These are phyloP conservation scores for Albula glossodonta DNA, from an alignment of 2,113 vertebrate species.

Conservation along the genomic window DNA sequence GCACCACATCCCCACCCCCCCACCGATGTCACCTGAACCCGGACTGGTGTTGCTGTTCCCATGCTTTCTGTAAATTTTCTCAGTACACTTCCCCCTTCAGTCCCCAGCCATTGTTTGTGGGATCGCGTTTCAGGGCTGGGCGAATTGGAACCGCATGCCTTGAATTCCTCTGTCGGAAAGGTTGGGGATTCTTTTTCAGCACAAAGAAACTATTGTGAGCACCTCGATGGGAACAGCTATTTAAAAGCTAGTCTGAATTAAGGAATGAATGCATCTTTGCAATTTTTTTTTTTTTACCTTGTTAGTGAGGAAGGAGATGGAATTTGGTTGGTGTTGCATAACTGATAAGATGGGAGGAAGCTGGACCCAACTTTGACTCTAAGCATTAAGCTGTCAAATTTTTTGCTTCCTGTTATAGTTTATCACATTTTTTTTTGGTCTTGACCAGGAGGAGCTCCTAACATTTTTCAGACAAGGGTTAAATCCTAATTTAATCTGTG, in stretches of 20 bases:
- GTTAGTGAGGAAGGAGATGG: not conserved
- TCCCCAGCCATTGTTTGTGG: slow-evolving; percentile 12
- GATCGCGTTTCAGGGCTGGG: slow-evolving; percentile 13
- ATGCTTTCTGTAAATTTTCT: not conserved
- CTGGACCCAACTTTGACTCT: not conserved
- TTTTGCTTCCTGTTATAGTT: not conserved
- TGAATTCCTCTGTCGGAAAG: slow-evolving; percentile 20
- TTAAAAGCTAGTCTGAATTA: not conserved
- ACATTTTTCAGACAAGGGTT: no score
- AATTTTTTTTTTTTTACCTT: not conserved
- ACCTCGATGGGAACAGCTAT: not conserved
- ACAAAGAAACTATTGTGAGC: slow-evolving; percentile 29
- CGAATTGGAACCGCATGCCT: slow-evolving; percentile 27
- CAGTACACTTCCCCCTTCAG: not conserved
- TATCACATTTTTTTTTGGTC: not conserved
- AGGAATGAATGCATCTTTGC: not conserved
- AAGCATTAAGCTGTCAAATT: not conserved
- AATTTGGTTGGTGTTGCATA: slow-evolving; percentile 1
- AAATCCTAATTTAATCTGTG: no score
- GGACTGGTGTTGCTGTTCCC: not conserved
- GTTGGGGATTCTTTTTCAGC: not conserved
- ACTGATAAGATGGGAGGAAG: not conserved
- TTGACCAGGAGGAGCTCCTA: not conserved
- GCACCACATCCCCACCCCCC: no score
- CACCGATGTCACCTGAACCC: not conserved